phyloP scores from a whole-genome alignment of 2,113 vertebrate genomes.

The Vombatus ursinus region DNA sequence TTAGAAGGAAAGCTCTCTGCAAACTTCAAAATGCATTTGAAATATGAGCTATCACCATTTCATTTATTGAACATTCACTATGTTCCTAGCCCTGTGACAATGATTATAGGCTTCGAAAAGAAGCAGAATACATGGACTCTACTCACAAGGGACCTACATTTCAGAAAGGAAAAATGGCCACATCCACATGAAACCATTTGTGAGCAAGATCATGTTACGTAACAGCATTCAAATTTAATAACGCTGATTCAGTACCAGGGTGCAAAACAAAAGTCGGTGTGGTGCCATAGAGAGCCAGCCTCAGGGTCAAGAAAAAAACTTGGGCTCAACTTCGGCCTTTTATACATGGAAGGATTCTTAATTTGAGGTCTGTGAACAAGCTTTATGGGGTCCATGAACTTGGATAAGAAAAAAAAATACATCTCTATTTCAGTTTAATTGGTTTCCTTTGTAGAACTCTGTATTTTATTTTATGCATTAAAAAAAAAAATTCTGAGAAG shows the following conservation, averaged over 20 bases:
- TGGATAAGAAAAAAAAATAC: not conserved
- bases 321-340: not conserved
- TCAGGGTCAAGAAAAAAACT: not conserved
- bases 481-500: not conserved
- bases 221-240: not conserved
- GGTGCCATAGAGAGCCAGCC: not conserved
- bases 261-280: not conserved
- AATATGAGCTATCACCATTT: not conserved
- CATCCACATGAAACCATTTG: not conserved
- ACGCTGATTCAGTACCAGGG: not conserved
- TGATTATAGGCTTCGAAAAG: not conserved
- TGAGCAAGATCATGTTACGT: not conserved
- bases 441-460: not conserved
- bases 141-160: not conserved
- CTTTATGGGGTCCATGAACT: not conserved
- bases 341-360: not conserved
- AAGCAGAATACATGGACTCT: not conserved
- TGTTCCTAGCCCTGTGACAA: not conserved
- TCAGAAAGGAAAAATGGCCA: not conserved
- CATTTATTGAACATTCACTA: not conserved
- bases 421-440: not conserved
- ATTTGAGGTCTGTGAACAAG: not conserved
- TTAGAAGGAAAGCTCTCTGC: not conserved
- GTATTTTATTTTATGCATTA: not conserved
- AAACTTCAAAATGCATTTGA: not conserved